Percentiles rank a stretch among this genome's conserved stretches.
Evolutionary conservation across 2,797 vertebrate genomes (phyloP).

Genomic region (Manis pentadactyla): DNA sequence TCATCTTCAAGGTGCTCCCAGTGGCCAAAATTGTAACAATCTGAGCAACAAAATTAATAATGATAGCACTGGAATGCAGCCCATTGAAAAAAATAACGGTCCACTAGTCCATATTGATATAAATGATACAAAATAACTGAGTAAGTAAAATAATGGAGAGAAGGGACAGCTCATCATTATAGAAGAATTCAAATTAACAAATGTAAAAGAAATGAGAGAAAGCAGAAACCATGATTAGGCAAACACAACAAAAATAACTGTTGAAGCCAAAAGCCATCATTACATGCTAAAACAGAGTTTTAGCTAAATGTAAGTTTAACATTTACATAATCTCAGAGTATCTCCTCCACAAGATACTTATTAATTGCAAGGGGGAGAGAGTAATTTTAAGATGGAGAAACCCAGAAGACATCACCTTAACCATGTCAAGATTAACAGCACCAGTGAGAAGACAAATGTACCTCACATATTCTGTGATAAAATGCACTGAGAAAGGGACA

Average conservation of each 20-base stretch:
- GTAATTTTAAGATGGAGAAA: slow-evolving; percentile 36
- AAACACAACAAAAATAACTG: not conserved
- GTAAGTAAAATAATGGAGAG: not conserved
- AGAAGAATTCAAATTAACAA: not conserved
- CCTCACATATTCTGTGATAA: not conserved
- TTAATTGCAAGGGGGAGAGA: not conserved
- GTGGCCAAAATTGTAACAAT: not conserved
- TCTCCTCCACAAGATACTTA: not conserved
- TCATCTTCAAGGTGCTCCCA: not conserved
- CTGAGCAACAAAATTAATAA: not conserved
- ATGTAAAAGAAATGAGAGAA: not conserved
- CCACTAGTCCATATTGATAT: not conserved
- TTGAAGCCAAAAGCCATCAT: not conserved
- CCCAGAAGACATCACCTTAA: not conserved
- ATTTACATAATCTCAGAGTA: not conserved
- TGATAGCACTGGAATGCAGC: not conserved
- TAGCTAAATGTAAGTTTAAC: no score
- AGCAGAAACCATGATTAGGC: not conserved
- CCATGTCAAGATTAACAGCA: slow-evolving; percentile 10
- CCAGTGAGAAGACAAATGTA: not conserved
- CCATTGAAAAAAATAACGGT: not conserved
- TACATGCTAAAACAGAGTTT: not conserved
- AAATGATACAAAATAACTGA: not conserved
- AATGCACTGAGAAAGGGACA: not conserved
- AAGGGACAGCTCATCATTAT: not conserved